Evolutionary conservation across 1,140 invertebrate species (phyloP), one percentile per base, ranked within the genome.

Genomic region (Drosophila dunni): DNA sequence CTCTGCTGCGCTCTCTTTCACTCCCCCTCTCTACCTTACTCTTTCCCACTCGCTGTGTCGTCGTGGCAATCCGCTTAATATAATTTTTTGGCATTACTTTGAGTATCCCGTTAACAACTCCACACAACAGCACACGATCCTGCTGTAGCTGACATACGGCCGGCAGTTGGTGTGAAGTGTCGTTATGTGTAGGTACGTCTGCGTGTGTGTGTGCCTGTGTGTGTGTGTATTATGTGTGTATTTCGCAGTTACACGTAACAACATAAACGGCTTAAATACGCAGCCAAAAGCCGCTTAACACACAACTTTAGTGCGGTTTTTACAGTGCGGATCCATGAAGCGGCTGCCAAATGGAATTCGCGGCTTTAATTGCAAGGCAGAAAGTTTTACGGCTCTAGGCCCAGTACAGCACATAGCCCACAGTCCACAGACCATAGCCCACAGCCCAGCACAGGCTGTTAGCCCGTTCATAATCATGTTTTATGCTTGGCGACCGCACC

Each of bases 31-130:
- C 15, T 46, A 8, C 17, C 5, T 29, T 1, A 1, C 5, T 33
- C 40, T 58, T 13, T 61, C 15, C 4, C 48, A 44, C 11, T 44
- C 38, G 11, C 7, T 54, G 17, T 46, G 51, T 56, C 53, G 71
- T 48, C 61, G 45, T 24, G 17, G 51, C 69, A 86, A 86, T 86
- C 82, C 83, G 82, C 82, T 86, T 86, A 86, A 86, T 88, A 86
- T 88, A 70, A 86, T 86, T 86, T 86, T 86, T 86, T 44, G 82
- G 82, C 83, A 86, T 86, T 88, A 86, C 79, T 81, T 73, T 51
- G 79, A 86, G 79, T 76, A 64, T 67, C 61, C 42, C 63, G 51
- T 67, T 36, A 13, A 60, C 60, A 63, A 63, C 20, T 51, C 48
- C n/a, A 36, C 58, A 54, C 58, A 48, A 61, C 44, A 62, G 38